Evolutionary conservation across 2,113 vertebrate genomes (phyloP).

Genomic region (Theropithecus gelada): DNA sequence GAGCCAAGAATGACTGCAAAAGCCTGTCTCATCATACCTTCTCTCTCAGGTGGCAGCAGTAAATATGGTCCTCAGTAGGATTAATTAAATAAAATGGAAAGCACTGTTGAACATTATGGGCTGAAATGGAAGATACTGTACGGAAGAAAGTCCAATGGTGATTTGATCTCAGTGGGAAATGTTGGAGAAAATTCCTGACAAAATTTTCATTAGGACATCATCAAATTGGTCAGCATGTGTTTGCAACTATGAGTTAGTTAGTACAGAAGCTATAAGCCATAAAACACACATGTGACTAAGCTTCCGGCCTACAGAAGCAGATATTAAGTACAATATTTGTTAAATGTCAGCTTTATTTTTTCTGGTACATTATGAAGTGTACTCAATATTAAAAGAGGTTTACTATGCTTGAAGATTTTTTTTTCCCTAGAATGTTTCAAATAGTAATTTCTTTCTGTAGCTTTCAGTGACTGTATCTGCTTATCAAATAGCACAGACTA

Average conservation of each 20-base stretch:
- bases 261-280: background rate
- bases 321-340: background rate
- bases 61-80: conserved; percentile 28
- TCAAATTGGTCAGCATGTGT: conserved; percentile 22
- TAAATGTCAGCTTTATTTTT: background rate
- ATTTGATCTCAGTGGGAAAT: conserved; percentile 56
- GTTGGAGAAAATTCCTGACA: conserved; percentile 32
- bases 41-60: conserved; percentile 52
- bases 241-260: background rate
- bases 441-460: background rate
- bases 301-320: background rate
- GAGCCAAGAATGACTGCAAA: conserved; percentile 77
- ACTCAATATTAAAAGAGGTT: background rate
- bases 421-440: background rate
- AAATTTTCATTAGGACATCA: conserved; percentile 51
- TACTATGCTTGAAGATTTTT: background rate
- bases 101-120: background rate
- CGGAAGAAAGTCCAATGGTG: background rate
- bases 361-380: background rate
- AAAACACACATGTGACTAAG: background rate
- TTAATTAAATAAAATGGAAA: conserved; percentile 65
- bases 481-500: background rate
- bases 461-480: background rate
- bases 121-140: background rate
- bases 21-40: conserved; percentile 56